Evolutionary conservation across 2,113 vertebrate species (phyloP), one percentile per base, ranked within the genome.

Genomic region (Brachionichthys hirsutus): DNA sequence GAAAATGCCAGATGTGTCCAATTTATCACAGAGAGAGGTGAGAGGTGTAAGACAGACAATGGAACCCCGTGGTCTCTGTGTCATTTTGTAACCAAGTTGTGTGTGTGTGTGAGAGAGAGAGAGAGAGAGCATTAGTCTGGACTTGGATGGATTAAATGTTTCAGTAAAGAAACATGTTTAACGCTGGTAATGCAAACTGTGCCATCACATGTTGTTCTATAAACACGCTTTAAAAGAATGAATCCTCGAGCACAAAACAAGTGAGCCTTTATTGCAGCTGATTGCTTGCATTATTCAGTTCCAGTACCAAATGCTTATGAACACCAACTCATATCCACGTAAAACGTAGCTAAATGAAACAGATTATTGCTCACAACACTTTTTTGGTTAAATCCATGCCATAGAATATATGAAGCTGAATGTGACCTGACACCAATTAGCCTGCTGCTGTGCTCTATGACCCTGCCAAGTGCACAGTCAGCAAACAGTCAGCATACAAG

Each of bases 11-110:
- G 84, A 87, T 88, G 85, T 82, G 73, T 72, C 67, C 59, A 81
- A 84, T 89, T 81, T 67, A 85, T 89, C 87, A 81, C 74, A 44
- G 47, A 75, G 78, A 73, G 60, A 70, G 50, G 76, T 70, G 62
- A 82, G 70, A 77, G 62, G 73, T 69, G 51, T 30, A 30, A 30
- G 8, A 52, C 22, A 75, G 70, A 85, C 70, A 63, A 30, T 47
- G 57, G 53, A 78, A 49, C 45, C 60, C 49, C 0, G 2, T 63
- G 9, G 36, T 62, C 24, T 16, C 36, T 71, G 49, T 54, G 12
- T 61, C 18, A 59, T 30, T 59, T 8, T 56, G 46, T 62, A 30
- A 1, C 24, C 24, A 6, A 30, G 24, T 20, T 48, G 44, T 24
- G 50, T 48, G 46, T 62, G 22, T 12, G 38, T 19, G n/a, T 53